Evolutionary conservation across 2,888 invertebrate species (phyloP).

Genomic region (Amitus sp.): DNA sequence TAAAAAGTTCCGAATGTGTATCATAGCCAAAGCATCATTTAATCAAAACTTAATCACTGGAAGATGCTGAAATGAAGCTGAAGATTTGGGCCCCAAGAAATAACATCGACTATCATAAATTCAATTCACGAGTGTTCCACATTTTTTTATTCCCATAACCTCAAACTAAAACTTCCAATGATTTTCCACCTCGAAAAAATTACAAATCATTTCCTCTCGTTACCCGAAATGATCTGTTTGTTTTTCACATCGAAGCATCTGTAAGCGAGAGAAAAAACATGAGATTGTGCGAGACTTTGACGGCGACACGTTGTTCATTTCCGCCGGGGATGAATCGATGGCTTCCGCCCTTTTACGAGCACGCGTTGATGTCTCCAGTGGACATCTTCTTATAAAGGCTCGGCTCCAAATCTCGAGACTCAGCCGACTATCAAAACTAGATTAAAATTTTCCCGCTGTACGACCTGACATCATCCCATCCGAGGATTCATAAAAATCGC

Average conservation of each 20-base stretch:
- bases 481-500: conserved; percentile 11
- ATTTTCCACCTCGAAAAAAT: too few species aligned
- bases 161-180: too few species aligned
- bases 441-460: too few species aligned
- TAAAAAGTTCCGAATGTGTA: too few species aligned
- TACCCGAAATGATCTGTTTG: not conserved
- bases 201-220: not conserved
- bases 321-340: conserved; percentile 31
- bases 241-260: not conserved
- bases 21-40: too few species aligned
- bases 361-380: conserved; percentile 16
- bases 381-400: conserved; percentile 6
- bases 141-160: too few species aligned
- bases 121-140: too few species aligned
- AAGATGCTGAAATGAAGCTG: too few species aligned
- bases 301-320: conserved; percentile 13
- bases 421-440: conserved; percentile 35
- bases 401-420: conserved; percentile 23
- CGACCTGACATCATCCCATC: too few species aligned
- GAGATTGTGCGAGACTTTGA: not conserved
- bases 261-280: not conserved
- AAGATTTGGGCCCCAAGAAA: too few species aligned
- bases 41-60: too few species aligned
- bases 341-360: conserved; percentile 16
- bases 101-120: too few species aligned